These are phyloP conservation scores for Geococcyx californianus DNA, from an alignment of 2,113 vertebrate species.

Conservation along the genomic window DNA sequence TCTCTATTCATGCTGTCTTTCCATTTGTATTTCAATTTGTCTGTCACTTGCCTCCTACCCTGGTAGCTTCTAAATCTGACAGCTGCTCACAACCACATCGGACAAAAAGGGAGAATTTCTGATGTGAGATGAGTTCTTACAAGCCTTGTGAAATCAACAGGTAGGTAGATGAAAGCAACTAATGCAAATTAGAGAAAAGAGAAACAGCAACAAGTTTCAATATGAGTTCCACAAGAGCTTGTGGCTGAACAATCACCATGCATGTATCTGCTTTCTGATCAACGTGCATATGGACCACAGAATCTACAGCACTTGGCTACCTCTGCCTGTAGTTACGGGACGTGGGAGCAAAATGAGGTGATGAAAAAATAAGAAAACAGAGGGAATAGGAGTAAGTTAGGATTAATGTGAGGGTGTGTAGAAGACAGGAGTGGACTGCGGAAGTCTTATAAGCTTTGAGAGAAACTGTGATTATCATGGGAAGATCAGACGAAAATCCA, in stretches of 20 bases:
- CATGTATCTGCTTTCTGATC: background rate
- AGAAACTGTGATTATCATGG: background rate
- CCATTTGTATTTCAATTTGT: background rate
- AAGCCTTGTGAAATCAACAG: background rate
- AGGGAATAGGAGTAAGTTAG: background rate
- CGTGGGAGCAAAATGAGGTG: background rate
- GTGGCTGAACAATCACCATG: background rate
- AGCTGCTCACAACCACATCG: background rate
- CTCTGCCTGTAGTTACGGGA: background rate
- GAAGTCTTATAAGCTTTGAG: background rate
- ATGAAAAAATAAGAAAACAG: background rate
- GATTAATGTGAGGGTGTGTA: background rate
- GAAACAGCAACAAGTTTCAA: background rate
- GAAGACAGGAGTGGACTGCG: background rate
- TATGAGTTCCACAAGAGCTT: background rate
- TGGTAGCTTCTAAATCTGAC: background rate
- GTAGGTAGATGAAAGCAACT: background rate
- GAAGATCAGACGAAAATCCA: background rate
- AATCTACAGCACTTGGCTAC: background rate
- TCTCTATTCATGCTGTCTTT: background rate
- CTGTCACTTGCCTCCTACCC: background rate
- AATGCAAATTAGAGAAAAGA: background rate
- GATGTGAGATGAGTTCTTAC: background rate
- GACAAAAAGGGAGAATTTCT: background rate
- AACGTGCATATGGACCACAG: accelerated